These are phyloP conservation scores for Hydropsyche tenuis DNA, from an alignment of 1,140 invertebrate genomes.

Conservation along the genomic window DNA sequence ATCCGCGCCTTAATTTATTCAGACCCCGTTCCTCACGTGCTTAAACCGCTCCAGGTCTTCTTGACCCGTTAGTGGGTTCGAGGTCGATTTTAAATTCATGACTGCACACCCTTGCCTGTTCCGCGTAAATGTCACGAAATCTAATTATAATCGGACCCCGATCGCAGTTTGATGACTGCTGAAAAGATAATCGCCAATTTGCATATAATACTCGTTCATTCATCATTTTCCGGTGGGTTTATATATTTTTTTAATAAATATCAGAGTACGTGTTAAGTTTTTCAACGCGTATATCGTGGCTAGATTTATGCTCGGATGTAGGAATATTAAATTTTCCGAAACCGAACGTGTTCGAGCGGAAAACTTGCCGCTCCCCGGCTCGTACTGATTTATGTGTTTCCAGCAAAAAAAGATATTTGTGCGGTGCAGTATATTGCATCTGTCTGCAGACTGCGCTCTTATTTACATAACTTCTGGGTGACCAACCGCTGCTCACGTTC, in stretches of 20 bases:
- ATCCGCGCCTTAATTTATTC: conserved; percentile 4
- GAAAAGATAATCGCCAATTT: background rate
- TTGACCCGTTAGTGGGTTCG: conserved; percentile 22
- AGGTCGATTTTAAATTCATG: conserved; percentile 33
- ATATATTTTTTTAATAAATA: no score
- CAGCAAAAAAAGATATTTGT: conserved; percentile 4
- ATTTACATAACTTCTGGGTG: conserved; percentile 3
- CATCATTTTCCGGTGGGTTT: no score
- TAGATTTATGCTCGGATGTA: background rate
- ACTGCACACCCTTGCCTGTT: background rate
- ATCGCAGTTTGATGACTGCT: background rate
- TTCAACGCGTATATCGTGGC: no score
- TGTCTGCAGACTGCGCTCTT: background rate
- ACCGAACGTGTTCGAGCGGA: conserved; percentile 16
- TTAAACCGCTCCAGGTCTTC: background rate
- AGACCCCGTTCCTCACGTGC: conserved; percentile 2
- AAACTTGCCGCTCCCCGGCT: conserved; percentile 9
- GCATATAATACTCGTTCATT: no score
- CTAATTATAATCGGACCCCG: conserved; percentile 23
- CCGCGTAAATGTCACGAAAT: conserved; percentile 26
- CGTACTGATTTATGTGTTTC: conserved; percentile 23
- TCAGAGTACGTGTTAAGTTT: no score
- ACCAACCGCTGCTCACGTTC: background rate
- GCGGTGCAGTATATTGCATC: conserved; percentile 17
- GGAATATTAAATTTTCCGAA: conserved; percentile 24